Evolutionary conservation across 2,888 invertebrate genomes (phyloP).

Genomic region (Crioceris asparagi): DNA sequence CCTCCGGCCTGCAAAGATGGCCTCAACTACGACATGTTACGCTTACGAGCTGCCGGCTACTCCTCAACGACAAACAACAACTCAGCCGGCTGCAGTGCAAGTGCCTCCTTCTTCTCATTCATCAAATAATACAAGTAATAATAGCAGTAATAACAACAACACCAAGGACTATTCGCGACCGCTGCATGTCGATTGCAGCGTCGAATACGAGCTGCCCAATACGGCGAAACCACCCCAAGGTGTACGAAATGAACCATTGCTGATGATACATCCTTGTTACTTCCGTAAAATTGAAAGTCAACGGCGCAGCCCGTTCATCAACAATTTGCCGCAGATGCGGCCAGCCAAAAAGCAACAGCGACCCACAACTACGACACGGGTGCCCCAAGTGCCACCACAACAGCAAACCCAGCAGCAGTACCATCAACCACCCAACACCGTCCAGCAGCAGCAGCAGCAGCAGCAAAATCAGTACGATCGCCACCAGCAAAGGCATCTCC

Average conservation of each 20-base stretch:
- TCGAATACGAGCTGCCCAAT: constrained; percentile 83
- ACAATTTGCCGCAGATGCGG: constrained; percentile 55
- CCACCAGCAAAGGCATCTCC: constrained; percentile 22
- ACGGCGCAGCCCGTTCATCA: constrained; percentile 71
- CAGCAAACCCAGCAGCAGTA: constrained; percentile 32
- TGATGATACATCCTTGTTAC: constrained; percentile 85
- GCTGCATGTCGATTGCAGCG: constrained; percentile 83
- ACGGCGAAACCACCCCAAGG: constrained; percentile 81
- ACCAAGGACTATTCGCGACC: constrained; percentile 81
- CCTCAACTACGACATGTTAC: constrained; percentile 37
- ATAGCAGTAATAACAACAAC: no score
- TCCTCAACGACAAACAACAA: constrained; percentile 31
- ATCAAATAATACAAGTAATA: no score
- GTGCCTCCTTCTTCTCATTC: no score
- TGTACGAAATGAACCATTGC: constrained; percentile 68
- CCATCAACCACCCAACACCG: no score
- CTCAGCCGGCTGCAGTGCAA: constrained; percentile 39
- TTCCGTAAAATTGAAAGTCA: constrained; percentile 79
- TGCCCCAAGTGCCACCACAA: constrained; percentile 22
- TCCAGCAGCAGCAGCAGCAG: constrained; percentile 34
- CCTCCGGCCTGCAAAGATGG: constrained; percentile 31
- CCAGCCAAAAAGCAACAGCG: constrained; percentile 23
- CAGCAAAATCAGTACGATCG: constrained; percentile 26
- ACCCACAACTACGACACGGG: no score
- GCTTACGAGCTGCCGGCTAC: constrained; percentile 34